phyloP scores from a whole-genome alignment of 2,797 vertebrate species.

The Chaenodraco wilsoni region DNA sequence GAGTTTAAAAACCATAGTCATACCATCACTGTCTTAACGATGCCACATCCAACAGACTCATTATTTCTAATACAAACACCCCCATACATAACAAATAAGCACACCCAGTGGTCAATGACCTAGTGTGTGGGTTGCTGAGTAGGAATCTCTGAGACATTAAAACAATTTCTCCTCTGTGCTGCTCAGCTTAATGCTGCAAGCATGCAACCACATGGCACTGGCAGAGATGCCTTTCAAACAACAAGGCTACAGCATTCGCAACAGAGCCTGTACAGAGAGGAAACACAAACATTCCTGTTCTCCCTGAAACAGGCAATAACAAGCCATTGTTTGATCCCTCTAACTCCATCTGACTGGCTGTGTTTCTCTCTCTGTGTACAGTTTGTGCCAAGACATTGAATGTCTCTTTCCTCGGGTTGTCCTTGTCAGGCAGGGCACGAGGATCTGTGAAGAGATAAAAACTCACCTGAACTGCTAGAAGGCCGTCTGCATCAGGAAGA shows the following conservation, averaged over 20 bases:
- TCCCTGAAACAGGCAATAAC: constrained; percentile 38
- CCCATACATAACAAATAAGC: constrained; percentile 60
- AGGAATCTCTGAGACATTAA: constrained; percentile 80
- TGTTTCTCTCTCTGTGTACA: constrained; percentile 2
- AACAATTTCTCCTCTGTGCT: constrained; percentile 80
- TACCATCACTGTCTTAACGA: constrained; percentile 29
- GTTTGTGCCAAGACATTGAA: constrained; percentile 17
- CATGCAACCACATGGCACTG: constrained; percentile 73
- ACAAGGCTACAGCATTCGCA: constrained; percentile 61
- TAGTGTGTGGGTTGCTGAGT: constrained; percentile 76
- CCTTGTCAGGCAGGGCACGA: neutral
- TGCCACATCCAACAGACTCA: constrained; percentile 53
- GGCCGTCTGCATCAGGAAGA: constrained; percentile 84
- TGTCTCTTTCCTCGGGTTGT: neutral
- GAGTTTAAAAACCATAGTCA: constrained; percentile 54
- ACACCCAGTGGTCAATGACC: constrained; percentile 62
- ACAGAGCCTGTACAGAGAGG: constrained; percentile 46
- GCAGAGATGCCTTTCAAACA: constrained; percentile 72
- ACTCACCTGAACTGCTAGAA: constrained; percentile 88
- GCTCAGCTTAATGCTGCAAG: constrained; percentile 77
- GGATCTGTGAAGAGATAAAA: neutral
- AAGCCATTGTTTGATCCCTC: constrained; percentile 52
- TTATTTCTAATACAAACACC: constrained; percentile 64
- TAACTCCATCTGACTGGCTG: constrained; percentile 3
- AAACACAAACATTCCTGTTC: constrained; percentile 76